Base-by-base conservation (phyloP, 2,888 invertebrate genomes). In the Microctonus brassicae region DNA sequence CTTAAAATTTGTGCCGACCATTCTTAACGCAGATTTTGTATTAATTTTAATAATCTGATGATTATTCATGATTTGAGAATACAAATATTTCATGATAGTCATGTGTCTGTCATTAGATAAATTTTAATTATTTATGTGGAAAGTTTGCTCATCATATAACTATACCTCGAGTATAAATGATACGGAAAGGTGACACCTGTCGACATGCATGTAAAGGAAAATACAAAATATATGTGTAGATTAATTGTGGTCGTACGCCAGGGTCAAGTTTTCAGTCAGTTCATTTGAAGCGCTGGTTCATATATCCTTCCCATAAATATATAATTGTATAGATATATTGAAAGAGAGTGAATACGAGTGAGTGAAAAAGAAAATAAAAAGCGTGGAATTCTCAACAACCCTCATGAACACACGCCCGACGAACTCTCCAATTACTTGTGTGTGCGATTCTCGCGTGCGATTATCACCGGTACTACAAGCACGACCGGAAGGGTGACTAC, bases 181-280 rank as follows among this genome's bases (percentile, higher is more conserved):
- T n/a, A n/a, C n/a, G n/a, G n/a, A 39, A 13, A 5, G 33, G n/a
- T 47, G 4, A 11, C 29, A 57, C 4, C 11, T n/a, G 9, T 29
- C 7, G 7, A 33, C 10, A 62, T 13, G 9, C 62, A 13, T n/a
- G 13, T 20, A 33, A 33, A 9, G 10, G 58, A 22, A 33, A 10
- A 60, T 13, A 17, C 36, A n/a, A 39, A 33, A 26, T 57, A 36
- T 9, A 22, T 57, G 39, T 24, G n/a, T n/a, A 68, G 67, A n/a
- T n/a, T n/a, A 39, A 39, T 13, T n/a, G 13, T 39, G 13, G 76
- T 73, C 74, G 75, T 75, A 75, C 77, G 77, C 75, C 78, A 77
- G 83, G 85, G 84, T 85, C 85, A 85, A 85, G 85, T 85, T 85
- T 85, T 85, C 80, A 82, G 84, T 82, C 83, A 84, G 80, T 79